These are phyloP conservation scores for Schizaphis graminum DNA, from an alignment of 2,888 invertebrate genomes.

Conservation along the genomic window DNA sequence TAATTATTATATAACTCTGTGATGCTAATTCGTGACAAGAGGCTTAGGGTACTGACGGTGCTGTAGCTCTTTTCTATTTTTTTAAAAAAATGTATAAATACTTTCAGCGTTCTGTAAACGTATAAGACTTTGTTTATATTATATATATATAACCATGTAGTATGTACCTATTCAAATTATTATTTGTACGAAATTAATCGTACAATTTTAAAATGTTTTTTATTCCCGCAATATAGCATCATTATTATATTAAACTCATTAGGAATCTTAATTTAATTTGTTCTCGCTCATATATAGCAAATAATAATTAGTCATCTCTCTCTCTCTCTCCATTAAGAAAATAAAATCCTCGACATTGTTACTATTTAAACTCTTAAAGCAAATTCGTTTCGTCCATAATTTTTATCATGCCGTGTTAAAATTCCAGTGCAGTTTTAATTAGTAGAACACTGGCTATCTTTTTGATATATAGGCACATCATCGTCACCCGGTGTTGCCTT, in stretches of 20 bases:
- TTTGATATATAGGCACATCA: not conserved
- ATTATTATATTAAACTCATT: not conserved
- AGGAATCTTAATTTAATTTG: not conserved
- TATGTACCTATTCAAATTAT: not conserved
- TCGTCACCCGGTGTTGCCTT: not conserved
- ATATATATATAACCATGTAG: not conserved
- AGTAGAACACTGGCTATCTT: not conserved
- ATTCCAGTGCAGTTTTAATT: not conserved
- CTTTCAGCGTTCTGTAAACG: not conserved
- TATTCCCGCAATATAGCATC: not conserved
- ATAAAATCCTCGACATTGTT: not conserved
- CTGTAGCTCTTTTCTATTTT: not conserved
- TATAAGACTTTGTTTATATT: not conserved
- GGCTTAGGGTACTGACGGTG: not conserved
- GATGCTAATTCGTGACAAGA: no score
- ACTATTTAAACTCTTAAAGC: not conserved
- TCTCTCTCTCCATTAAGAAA: not conserved
- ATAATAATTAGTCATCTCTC: not conserved
- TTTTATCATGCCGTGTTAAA: not conserved
- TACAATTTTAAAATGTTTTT: not conserved
- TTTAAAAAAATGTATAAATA: not conserved
- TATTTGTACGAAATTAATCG: not conserved
- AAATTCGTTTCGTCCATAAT: not conserved
- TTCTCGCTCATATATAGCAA: not conserved
- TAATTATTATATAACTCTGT: not conserved